Percentiles rank a stretch among this genome's conserved stretches.
Conservation (phyloP, 2,113 vertebrate species). For the Globicephala melas region DNA sequence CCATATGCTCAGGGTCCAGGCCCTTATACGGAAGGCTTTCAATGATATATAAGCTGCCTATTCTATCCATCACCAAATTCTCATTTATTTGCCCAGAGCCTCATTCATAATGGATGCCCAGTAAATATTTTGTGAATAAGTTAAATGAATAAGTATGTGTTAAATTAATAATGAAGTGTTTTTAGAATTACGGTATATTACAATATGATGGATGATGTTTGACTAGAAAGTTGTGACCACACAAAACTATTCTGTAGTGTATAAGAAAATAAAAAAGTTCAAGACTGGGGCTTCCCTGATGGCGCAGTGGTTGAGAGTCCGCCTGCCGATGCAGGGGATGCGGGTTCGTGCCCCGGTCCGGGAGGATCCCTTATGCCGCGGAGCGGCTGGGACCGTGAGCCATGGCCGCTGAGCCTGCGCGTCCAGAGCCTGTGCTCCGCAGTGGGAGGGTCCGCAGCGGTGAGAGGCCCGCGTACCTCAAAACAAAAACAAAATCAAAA, state of each 20-base stretch:
- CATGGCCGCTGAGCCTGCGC: too few relatives aligned
- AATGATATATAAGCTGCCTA: rapidly evolving
- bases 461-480: too few relatives aligned
- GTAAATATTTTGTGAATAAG: background rate
- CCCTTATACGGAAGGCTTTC: background rate
- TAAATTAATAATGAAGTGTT: background rate
- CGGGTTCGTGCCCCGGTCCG: too few relatives aligned
- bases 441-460: too few relatives aligned
- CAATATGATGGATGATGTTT: background rate
- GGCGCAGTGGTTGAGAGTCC: too few relatives aligned
- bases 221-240: background rate
- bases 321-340: too few relatives aligned
- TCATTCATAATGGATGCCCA: background rate
- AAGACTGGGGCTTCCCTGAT: background rate
- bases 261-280: background rate
- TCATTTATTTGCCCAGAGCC: background rate
- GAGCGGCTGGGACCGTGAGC: too few relatives aligned
- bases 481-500: too few relatives aligned
- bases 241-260: background rate
- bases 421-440: too few relatives aligned
- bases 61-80: background rate
- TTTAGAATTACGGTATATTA: background rate
- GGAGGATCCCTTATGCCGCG: too few relatives aligned
- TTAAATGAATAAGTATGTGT: background rate
- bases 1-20: rapidly evolving